Conservation (phyloP, 1,140 invertebrate species). For the Pinna nobilis region DNA sequence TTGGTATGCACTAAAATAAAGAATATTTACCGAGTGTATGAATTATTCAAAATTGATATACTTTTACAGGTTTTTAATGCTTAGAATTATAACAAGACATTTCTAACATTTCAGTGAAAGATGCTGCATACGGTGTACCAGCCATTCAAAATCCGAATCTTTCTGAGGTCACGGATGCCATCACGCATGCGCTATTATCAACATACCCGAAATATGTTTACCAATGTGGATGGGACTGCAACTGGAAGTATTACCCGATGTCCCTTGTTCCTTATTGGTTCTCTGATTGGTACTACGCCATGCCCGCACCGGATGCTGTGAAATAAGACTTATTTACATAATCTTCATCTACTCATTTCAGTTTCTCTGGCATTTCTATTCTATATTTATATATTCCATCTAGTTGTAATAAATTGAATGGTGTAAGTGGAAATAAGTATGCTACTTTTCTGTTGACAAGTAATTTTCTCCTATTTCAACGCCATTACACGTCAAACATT, state of each 20-base stretch:
- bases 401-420: no score
- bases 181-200: slow-evolving; percentile 22
- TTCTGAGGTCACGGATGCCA: slow-evolving; percentile 7
- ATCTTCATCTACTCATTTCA: no score
- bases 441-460: no score
- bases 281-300: slow-evolving; percentile 17
- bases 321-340: background rate
- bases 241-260: slow-evolving; percentile 16
- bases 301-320: slow-evolving; percentile 16
- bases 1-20: no score
- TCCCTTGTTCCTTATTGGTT: slow-evolving; percentile 26
- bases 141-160: slow-evolving; percentile 4
- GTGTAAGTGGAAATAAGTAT: no score
- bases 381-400: no score
- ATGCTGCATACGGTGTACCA: slow-evolving; percentile 1
- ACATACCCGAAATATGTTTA: slow-evolving; percentile 16
- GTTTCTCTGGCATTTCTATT: no score
- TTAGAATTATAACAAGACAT: background rate
- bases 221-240: slow-evolving; percentile 13
- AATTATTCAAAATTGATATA: background rate
- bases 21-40: no score
- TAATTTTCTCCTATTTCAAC: no score
- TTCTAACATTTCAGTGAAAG: slow-evolving; percentile 9
- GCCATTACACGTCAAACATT: no score
- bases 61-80: background rate